A percentile compares a stretch with the other conserved stretches of the same genome.
phyloP scores from a whole-genome alignment of 2,888 invertebrate genomes.

The Dasypogon diadema region DNA sequence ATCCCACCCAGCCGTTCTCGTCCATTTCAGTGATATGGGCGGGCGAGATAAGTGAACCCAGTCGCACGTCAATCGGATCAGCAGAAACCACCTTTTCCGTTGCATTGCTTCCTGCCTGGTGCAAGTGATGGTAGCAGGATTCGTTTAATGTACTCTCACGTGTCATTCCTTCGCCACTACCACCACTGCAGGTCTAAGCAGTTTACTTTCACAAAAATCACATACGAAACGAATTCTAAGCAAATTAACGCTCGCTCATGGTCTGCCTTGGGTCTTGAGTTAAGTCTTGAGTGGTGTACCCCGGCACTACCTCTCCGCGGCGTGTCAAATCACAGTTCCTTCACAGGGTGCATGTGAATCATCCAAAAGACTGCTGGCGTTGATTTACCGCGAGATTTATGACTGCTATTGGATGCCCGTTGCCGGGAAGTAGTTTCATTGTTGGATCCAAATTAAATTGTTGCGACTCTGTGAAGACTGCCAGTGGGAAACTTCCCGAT shows the following conservation, averaged over 20 bases:
- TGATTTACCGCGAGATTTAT: too few species aligned
- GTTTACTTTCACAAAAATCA: slow-evolving; percentile 12
- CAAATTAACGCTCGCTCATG: slow-evolving; percentile 28
- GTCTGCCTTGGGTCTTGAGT: background rate
- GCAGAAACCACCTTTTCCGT: background rate
- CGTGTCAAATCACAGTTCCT: slow-evolving; percentile 31
- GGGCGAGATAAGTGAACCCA: background rate
- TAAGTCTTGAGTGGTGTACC: too few species aligned
- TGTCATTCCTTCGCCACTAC: background rate
- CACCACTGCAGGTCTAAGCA: background rate
- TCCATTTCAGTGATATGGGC: background rate
- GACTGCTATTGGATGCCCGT: too few species aligned
- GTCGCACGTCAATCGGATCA: background rate
- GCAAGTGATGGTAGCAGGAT: background rate
- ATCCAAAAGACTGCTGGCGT: too few species aligned
- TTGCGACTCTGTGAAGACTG: too few species aligned
- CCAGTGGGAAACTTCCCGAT: too few species aligned
- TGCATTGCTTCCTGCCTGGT: background rate
- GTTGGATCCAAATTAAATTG: too few species aligned
- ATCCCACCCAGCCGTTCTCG: background rate
- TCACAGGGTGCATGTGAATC: slow-evolving; percentile 26
- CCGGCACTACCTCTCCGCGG: background rate
- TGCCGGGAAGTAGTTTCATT: too few species aligned
- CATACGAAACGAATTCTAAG: slow-evolving; percentile 19
- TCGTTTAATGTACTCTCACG: background rate